These are phyloP conservation scores for Phainopepla nitens DNA, from an alignment of 2,113 vertebrate genomes.

Conservation along the genomic window DNA sequence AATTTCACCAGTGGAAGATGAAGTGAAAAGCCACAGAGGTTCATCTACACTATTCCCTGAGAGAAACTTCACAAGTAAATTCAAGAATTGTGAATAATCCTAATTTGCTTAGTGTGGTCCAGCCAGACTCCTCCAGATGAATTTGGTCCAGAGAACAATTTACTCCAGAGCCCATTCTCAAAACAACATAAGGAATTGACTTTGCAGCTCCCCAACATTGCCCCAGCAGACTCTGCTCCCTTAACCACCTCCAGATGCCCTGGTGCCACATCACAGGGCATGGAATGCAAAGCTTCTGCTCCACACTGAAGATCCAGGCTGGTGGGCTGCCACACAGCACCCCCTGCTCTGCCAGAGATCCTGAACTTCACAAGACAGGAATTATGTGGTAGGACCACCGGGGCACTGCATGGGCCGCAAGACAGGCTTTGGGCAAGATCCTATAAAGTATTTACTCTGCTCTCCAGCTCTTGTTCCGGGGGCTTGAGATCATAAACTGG, in stretches of 20 bases:
- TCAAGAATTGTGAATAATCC: not conserved
- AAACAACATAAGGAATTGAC: not conserved
- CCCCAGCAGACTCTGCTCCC: not conserved
- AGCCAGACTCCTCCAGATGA: not conserved
- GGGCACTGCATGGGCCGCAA: not conserved
- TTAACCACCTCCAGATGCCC: not conserved
- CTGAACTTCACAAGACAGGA: not conserved
- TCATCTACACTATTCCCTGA: too few relatives aligned
- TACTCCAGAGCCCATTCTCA: not conserved
- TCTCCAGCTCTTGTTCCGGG: not conserved
- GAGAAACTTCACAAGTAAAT: not conserved
- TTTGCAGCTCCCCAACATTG: accelerated
- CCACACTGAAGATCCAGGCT: not conserved
- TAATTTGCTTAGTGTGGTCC: not conserved
- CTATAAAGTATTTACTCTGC: not conserved
- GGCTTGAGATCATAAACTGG: not conserved
- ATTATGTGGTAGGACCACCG: accelerated
- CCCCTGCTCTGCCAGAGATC: not conserved
- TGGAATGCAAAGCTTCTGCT: not conserved
- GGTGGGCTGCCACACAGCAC: not conserved
- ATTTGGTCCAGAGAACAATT: not conserved
- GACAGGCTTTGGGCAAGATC: not conserved
- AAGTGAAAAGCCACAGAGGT: not conserved
- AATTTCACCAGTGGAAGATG: not conserved
- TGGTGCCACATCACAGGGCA: not conserved